Evolutionary conservation across 2,113 vertebrate species (phyloP), one percentile per base, ranked within the genome.

Genomic region (Apeltes quadracus): DNA sequence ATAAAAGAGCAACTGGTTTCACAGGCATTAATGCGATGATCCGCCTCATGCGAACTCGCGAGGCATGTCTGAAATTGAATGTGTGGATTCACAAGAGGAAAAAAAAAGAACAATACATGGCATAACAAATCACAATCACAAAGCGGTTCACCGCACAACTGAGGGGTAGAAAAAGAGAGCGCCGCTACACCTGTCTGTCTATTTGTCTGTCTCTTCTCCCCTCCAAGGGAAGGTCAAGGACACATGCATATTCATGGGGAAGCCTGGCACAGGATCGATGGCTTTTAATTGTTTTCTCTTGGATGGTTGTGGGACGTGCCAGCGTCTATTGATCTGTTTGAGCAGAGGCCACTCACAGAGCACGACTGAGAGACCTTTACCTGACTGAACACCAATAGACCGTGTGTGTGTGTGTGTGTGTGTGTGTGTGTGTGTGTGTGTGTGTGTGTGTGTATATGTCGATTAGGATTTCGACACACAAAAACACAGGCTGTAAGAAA

Each of bases 211-310:
- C 64, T 74, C 61, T 81, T 82, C 77, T 68, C 67, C 78, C 76
- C 80, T 85, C 57, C 78, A 69, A 75, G 77, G 85, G 90, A 91
- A 93, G 91, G 91, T 97, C 96, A 98, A 98, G 96, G 96, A 96
- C 95, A 96, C 95, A 96, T 98, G 96, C 95, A 98, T 98, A 98
- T 98, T 97, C 96, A 98, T 96, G 89, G 92, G 43, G 68, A 69
- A 83, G 93, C 93, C 91, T 89, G 92, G 94, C 94, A 94, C 92
- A 87, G 91, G 94, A 97, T 98, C 95, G 94, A 98, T 98, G 87
- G 89, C 88, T 96, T 97, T 96, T 98, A 98, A 97, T 98, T 97
- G 96, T 96, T 98, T 95, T 96, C 89, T 96, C 95, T 95, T 94
- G 94, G 94, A 94, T 95, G 95, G 93, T 94, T 94, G 94, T 95